Base-by-base conservation (phyloP, 2,888 invertebrate genomes). In the Xylocampa areola region DNA sequence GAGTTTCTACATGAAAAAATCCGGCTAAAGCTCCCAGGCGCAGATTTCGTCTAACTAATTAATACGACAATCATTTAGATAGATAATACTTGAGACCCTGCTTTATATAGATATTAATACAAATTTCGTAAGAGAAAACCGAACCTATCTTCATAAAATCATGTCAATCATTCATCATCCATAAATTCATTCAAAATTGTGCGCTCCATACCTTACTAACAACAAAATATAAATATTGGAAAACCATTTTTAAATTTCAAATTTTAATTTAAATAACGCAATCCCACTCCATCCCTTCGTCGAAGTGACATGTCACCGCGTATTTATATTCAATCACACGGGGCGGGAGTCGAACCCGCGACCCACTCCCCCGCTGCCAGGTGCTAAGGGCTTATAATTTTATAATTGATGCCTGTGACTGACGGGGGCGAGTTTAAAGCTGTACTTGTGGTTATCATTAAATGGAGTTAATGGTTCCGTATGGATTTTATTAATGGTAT, bases 241-340 rank as follows among this genome's bases (percentile, higher is more conserved):
- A 37, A 33, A 11, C 21, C 7, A 37, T 16, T 14, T 25, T 30
- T 21, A 32, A 23, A 16, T 13, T 19, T 16, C 3, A 16, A 30
- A 4, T 21, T 5, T 19, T 32, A 33, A 21, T 45, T 30, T 39
- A 19, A 3, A 8, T 3, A n/a, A 25, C 4, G 40, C 52, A 17
- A 51, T 29, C 44, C 83, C 7, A 64, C 87, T 88, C 89, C 75
- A 82, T 74, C 21, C 43, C 70, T 32, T 60, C 74, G 70, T 76
- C 45, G 81, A 61, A 73, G 73, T 68, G 68, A 76, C 80, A 79
- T 80, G 83, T 86, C 85, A 78, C 80, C 76, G 81, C 71, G 79
- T 89, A 85, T 89, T 90, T 88, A 84, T 84, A 88, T 90, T 88
- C 88, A 88, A 88, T 86, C 85, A 85, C 69, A 69, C 73, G 76